Conservation (phyloP, 2,888 invertebrate genomes). For the Heliconius erato region DNA sequence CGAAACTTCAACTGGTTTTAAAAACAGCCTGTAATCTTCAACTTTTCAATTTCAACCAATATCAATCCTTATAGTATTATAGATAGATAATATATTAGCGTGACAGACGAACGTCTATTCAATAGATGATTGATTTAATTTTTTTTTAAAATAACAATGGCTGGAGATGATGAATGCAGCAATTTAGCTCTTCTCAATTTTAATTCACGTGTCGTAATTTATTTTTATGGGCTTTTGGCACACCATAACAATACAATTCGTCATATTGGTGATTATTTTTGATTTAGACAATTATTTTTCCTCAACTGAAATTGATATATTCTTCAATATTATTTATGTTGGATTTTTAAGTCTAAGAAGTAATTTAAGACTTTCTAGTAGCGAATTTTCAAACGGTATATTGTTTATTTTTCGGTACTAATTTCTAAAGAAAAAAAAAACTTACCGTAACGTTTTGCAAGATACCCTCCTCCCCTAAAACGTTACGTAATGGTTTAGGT, state of each 20-base stretch:
- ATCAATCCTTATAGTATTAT: neutral
- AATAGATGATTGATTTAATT: neutral
- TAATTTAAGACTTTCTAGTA: too few species aligned
- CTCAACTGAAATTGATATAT: constrained; percentile 10
- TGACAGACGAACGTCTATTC: neutral
- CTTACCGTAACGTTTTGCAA: too few species aligned
- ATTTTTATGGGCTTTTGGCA: constrained; percentile 36
- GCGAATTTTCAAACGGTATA: too few species aligned
- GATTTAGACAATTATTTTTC: constrained; percentile 11
- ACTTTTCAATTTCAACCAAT: neutral
- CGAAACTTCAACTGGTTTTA: constrained; percentile 3
- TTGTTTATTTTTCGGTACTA: too few species aligned
- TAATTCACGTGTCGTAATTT: constrained; percentile 30
- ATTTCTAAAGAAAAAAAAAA: too few species aligned
- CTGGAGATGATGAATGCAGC: constrained; percentile 30
- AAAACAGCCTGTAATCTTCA: neutral
- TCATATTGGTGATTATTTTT: constrained; percentile 25
- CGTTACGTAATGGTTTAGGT: too few species aligned
- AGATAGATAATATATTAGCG: neutral
- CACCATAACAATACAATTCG: constrained; percentile 27
- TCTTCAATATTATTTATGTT: neutral
- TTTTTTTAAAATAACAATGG: constrained; percentile 25
- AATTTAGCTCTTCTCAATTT: constrained; percentile 28
- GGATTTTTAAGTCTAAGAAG: neutral
- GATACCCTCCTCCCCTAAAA: too few species aligned